Evolutionary conservation across 2,888 invertebrate genomes (phyloP), one percentile per base, ranked within the genome.

Genomic region (Dromius quadrimaculatus): DNA sequence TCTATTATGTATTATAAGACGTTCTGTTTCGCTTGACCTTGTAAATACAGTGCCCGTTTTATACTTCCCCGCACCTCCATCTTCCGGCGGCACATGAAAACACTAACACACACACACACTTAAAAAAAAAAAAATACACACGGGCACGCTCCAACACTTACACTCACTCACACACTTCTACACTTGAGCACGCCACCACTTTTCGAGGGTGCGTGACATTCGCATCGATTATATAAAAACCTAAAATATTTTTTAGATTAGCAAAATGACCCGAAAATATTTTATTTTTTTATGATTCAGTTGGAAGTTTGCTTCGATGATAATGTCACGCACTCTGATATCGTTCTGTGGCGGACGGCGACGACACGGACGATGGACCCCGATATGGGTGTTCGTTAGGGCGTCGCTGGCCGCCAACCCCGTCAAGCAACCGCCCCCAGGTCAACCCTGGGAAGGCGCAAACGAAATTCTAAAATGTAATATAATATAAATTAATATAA

Each of bases 391-490:
- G 17, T 15, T 9, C 61, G 2, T 5, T 20, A 19, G 28, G 45
- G 22, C 63, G 63, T 15, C 66, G 38, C 57, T 57, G 57, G 41
- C 57, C 66, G 66, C 66, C 66, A 36, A 23, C 28, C 66, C 64
- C 66, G 66, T 66, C 66, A 61, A 69, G 69, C 69, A 69, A 61
- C 69, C 34, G 69, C 45, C 69, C 11, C 62, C 22, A 19, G 57
- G 54, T 65, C 59, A 62, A 71, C 19, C 34, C 36, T 70, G 70
- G 69, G 72, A 47, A 41, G 62, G 71, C 63, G 71, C 74, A 81
- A 82, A 83, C 82, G 82, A 83, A 82, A 83, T 83, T 83, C 83
- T 83, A 83, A 83, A 82, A 79, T 82, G 81, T 81, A 81, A 81
- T 79, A 81, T 81, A 81, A 79, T 79, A 78, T 80, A 78, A 74